Evolutionary conservation across 2,797 vertebrate genomes (phyloP).

Genomic region (Fistularia tabacaria): DNA sequence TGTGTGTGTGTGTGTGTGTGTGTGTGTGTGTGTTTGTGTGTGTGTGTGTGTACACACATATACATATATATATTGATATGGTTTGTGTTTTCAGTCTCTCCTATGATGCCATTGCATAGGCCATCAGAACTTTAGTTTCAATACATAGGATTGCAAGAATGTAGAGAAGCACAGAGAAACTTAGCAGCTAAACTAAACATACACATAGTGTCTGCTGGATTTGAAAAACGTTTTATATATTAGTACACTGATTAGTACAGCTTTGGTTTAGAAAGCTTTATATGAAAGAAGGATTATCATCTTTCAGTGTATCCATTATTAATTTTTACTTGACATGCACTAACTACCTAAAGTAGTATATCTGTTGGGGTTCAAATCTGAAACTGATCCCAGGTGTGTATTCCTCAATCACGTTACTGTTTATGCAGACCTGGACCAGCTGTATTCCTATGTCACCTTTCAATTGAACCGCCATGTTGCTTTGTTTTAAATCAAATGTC

Average conservation of each 20-base stretch:
- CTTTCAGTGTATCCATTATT: constrained; percentile 75
- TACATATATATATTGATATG: too few relatives aligned
- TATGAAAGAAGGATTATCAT: constrained; percentile 73
- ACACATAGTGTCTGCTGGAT: constrained; percentile 78
- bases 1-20: too few relatives aligned
- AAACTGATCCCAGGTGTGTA: constrained; percentile 45
- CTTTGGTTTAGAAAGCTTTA: constrained; percentile 82
- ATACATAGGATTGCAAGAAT: constrained; percentile 68
- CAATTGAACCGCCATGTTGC: constrained; percentile 24
- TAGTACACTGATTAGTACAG: constrained; percentile 75
- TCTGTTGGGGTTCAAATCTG: constrained; percentile 30
- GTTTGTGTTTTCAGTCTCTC: too few relatives aligned
- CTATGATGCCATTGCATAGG: constrained; percentile 30
- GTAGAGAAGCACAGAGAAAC: constrained; percentile 79
- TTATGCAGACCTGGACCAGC: constrained; percentile 44
- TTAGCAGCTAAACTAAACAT: constrained; percentile 66
- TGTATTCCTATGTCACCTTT: constrained; percentile 31
- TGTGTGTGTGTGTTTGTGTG: too few relatives aligned
- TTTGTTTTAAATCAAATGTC: constrained; percentile 39
- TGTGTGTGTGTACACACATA: too few relatives aligned
- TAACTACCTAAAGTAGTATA: constrained; percentile 45
- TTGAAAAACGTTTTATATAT: constrained; percentile 78
- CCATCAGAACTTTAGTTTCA: constrained; percentile 43
- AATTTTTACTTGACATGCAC: constrained; percentile 72
- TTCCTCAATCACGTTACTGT: constrained; percentile 37